A percentile compares a stretch with the other conserved stretches of the same genome.
Evolutionary conservation across 2,888 invertebrate species (phyloP).

Genomic region (Tribolium freemani): DNA sequence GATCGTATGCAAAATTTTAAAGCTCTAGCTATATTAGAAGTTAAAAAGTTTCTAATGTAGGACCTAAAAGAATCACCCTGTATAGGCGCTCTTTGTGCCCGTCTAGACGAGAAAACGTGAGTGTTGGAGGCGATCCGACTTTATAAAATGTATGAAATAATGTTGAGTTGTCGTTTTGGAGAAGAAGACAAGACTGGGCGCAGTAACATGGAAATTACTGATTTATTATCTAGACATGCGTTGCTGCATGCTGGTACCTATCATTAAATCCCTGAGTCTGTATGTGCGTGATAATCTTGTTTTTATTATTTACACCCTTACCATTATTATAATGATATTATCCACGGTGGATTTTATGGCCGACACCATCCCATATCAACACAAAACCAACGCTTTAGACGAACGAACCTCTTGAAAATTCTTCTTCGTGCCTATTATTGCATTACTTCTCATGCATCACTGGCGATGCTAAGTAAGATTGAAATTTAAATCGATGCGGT

Average conservation of each 20-base stretch:
- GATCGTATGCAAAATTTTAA: too few species aligned
- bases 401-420: constrained; percentile 27
- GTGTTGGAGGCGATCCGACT: constrained; percentile 30
- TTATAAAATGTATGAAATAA: constrained; percentile 37
- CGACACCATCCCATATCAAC: neutral
- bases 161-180: constrained; percentile 36
- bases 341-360: constrained; percentile 27
- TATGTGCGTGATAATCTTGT: constrained; percentile 37
- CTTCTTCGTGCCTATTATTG: constrained; percentile 11
- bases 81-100: constrained; percentile 23
- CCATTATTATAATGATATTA: constrained; percentile 35
- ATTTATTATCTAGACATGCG: constrained; percentile 53
- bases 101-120: constrained; percentile 36
- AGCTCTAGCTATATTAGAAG: too few species aligned
- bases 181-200: constrained; percentile 45
- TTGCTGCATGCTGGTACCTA: constrained; percentile 55
- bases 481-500: constrained; percentile 29
- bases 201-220: constrained; percentile 52
- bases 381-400: constrained; percentile 5
- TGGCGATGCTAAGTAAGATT: constrained; percentile 6
- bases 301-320: constrained; percentile 41
- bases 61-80: too few species aligned
- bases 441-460: constrained; percentile 23
- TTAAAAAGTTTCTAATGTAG: too few species aligned
- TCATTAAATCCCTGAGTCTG: constrained; percentile 50